Evolutionary conservation across 1,140 invertebrate species (phyloP), one percentile per base, ranked within the genome.

Genomic region (honey bee (Apis mellifera)): DNA sequence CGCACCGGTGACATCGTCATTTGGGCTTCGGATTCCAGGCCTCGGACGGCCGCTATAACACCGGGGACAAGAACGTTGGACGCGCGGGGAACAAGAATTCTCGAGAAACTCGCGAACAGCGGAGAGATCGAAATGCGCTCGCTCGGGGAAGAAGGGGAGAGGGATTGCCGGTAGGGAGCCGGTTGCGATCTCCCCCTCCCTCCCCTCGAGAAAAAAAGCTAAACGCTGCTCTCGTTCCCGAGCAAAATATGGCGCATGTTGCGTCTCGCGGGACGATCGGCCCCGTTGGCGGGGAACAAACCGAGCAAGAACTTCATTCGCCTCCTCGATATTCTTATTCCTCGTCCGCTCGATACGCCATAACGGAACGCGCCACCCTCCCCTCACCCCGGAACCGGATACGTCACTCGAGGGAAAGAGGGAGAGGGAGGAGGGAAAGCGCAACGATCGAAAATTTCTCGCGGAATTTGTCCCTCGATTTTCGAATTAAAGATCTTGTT

Each of bases 1-100:
- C 72, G 82, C 62, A 78, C 83, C 84, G 83, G 85, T 89, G 89
- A 89, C 86, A 87, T 91, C 89, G 86, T 91, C 87, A 90, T 90
- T 90, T 89, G 88, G 87, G 84, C 81, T 82, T 42, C 87, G 87
- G 82, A 85, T 88, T 89, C 86, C 76, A 78, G 32, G 55, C 68
- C 55, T 78, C 54, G 77, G 70, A 70, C 75, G 75, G 60, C 83
- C 83, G 78, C 79, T 75, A 65, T 80, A 87, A 85, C 76, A 80
- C 54, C 79, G 72, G 48, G 75, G 75, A 75, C 55, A 81, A 87
- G 86, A 86, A 87, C 82, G 82, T 68, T 60, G 48, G 59, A 69
- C 70, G 83, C 32, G 32, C 32, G 32, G 32, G 23, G 79, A 66
- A 73, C 70, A 66, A 60, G 83, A 87, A 87, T 84, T 88, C 75